phyloP scores from a whole-genome alignment of 23 tunicate species.

The Trididemnum miniatum region DNA sequence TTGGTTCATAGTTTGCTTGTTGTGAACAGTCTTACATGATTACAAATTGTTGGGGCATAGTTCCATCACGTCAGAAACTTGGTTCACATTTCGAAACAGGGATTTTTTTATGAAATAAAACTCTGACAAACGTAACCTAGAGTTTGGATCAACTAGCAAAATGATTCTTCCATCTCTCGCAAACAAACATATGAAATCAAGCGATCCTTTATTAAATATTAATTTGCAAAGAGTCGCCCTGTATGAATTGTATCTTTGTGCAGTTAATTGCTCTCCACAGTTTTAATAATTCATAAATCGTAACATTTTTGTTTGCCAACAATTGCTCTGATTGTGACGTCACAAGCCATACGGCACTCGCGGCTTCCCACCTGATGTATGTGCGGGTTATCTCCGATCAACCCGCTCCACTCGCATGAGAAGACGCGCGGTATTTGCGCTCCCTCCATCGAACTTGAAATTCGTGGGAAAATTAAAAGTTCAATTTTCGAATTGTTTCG shows the following conservation, averaged over 20 bases:
- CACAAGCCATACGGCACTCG: not conserved
- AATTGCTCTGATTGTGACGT: constrained; percentile 22
- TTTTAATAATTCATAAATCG: constrained; percentile 9
- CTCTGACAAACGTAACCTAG: no score
- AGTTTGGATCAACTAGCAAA: no score
- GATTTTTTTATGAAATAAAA: no score
- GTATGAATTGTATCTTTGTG: not conserved
- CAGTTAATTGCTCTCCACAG: not conserved
- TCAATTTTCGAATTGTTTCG: not conserved
- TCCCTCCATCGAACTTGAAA: not conserved
- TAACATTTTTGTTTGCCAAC: constrained; percentile 15
- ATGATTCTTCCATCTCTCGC: no score
- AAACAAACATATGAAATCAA: no score
- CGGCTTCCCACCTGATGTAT: not conserved
- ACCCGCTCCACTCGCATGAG: no score
- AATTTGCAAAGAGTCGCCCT: constrained; percentile 1
- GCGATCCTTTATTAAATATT: constrained; percentile 4
- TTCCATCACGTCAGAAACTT: no score
- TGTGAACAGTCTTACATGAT: no score
- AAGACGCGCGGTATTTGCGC: no score
- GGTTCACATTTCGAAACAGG: no score
- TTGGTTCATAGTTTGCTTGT: no score
- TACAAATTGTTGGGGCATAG: no score
- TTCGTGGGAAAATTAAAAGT: constrained; percentile 20
- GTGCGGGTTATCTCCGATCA: not conserved